A percentile compares a stretch with the other conserved stretches of the same genome.
These are phyloP conservation scores for Oreotrochilus melanogaster DNA, from an alignment of 2,113 vertebrate species.

Conservation along the genomic window DNA sequence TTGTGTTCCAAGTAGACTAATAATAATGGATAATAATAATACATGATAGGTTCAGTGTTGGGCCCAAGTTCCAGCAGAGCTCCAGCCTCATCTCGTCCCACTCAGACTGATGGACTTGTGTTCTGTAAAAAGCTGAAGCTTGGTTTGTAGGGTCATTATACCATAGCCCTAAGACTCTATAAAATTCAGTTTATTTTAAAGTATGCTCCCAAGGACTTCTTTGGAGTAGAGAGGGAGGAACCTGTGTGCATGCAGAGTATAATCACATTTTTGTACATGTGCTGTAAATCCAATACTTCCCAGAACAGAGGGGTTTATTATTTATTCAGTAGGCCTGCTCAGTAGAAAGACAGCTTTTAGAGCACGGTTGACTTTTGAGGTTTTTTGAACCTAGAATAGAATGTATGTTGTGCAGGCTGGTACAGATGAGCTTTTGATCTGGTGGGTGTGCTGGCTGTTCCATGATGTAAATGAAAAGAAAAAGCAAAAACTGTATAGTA, in stretches of 20 bases:
- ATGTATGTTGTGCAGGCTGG: background rate
- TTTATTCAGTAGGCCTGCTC: background rate
- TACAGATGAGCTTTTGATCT: background rate
- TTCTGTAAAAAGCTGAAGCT: background rate
- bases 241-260: background rate
- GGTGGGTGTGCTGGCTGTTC: background rate
- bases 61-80: background rate
- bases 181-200: background rate
- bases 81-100: background rate
- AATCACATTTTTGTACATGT: rapidly evolving
- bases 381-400: background rate
- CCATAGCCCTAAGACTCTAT: background rate
- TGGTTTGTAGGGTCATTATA: background rate
- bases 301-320: background rate
- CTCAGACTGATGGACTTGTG: background rate
- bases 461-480: background rate
- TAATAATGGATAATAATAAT: background rate
- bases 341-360: background rate
- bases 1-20: background rate
- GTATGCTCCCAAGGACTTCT: background rate
- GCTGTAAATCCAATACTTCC: background rate
- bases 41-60: background rate
- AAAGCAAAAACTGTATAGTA: background rate
- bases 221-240: background rate
- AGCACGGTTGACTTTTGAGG: background rate